A percentile compares a stretch with the other conserved stretches of the same genome.
These are phyloP conservation scores for Myiopsitta monachus DNA, from an alignment of 2,113 vertebrate species.

Conservation along the genomic window DNA sequence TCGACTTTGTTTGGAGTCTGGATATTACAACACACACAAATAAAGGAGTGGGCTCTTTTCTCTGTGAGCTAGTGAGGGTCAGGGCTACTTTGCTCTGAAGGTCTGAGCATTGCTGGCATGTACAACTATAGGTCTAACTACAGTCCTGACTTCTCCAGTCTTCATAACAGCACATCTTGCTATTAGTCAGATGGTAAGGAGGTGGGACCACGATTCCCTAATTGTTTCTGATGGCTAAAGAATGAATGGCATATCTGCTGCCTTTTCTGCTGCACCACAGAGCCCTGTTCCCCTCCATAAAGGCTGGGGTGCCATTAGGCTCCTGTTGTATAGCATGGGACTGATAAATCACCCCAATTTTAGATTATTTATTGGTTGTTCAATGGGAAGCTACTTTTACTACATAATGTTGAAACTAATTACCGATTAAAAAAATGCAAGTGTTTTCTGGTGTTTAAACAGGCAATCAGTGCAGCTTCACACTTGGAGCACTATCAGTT, in stretches of 20 bases:
- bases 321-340: background rate
- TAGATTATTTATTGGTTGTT: background rate
- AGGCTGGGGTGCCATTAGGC: background rate
- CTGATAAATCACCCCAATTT: background rate
- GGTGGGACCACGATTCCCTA: background rate
- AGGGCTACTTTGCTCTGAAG: background rate
- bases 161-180: background rate
- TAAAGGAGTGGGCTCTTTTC: background rate
- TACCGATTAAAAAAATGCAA: background rate
- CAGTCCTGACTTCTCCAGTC: background rate
- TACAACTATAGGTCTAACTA: background rate
- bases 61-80: background rate
- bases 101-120: background rate
- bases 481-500: background rate
- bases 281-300: background rate
- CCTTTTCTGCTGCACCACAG: background rate
- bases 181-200: background rate
- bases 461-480: background rate
- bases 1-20: background rate
- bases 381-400: background rate
- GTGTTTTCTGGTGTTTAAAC: background rate
- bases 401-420: background rate
- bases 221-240: background rate
- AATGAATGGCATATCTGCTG: background rate
- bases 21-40: background rate